Evolutionary conservation across 1,140 invertebrate species (phyloP), one percentile per base, ranked within the genome.

Genomic region (Drosophila pseudoananassae): DNA sequence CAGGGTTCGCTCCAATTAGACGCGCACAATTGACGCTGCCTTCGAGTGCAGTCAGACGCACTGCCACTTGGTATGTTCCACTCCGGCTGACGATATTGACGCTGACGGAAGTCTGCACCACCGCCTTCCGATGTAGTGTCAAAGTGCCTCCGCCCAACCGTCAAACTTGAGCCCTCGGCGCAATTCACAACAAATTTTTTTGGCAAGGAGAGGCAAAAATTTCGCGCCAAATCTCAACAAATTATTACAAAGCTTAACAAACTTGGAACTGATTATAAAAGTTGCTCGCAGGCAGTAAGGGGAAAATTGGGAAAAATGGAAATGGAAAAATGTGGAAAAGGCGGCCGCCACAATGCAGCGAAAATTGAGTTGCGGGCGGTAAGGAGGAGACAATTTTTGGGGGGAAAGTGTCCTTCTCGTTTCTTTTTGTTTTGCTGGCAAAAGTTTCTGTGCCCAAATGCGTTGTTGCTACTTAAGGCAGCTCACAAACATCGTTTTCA

Each of bases 251-350:
- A 82, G 83, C 83, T 88, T 87, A 68, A 65, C 78, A 78, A 88
- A 85, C 82, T 85, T 88, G 66, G 47, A 85, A 81, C 82, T 85
- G 82, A 85, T 85, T 85, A 85, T 88, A 85, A 85, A 85, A 85
- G 82, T 85, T 85, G 59, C 50, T 53, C 59, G 17, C 55, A 61
- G 43, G 40, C 17, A 36, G 46, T 51, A 43, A 43, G 40, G 40
- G 29, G 47, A 43, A 43, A 43, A 43, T 43, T 43, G 17, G 43
- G 43, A 46, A 46, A 46, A 46, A 46, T 46, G 47, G n/a, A 27
- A 57, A 55, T 36, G 49, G 36, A 40, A 56, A 20, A 55, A 70
- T 36, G 56, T 52, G 55, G 31, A 51, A 46, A 54, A 55, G 20
- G 56, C 55, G 31, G 61, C 55, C 56, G 69, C 58, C 59, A 75